Evolutionary conservation across 2,113 vertebrate species (phyloP).

Genomic region (human): DNA sequence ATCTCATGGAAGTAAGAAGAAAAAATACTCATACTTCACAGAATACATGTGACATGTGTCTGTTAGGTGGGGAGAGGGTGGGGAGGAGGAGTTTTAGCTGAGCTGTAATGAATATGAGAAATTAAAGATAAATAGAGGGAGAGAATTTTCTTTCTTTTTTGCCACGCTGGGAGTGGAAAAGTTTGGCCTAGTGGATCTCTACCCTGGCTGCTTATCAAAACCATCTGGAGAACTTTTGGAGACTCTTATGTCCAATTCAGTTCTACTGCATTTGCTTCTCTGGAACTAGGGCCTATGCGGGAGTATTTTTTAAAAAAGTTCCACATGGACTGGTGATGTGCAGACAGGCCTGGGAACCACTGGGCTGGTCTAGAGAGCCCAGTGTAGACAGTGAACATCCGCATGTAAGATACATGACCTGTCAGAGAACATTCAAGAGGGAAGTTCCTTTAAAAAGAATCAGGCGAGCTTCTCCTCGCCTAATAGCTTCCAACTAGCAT

Average conservation of each 20-base stretch:
- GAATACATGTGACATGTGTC: neutral
- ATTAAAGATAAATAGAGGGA: neutral
- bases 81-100: neutral
- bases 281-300: neutral
- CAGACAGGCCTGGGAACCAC: neutral
- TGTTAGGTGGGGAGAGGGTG: neutral
- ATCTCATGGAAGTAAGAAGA: neutral
- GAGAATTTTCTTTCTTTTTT: neutral
- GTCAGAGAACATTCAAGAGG: neutral
- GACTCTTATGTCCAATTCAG: neutral
- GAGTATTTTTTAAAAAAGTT: neutral
- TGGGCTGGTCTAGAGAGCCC: neutral
- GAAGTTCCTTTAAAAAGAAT: neutral
- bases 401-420: neutral
- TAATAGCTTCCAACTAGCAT: neutral
- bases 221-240: neutral
- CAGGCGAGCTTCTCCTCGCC: neutral
- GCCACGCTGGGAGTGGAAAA: neutral
- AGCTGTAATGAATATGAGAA: neutral
- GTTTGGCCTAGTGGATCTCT: neutral
- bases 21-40: neutral
- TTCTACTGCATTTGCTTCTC: neutral
- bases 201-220: neutral
- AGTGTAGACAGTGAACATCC: neutral
- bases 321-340: no score